Evolutionary conservation across 2,113 vertebrate genomes (phyloP).

Genomic region (Noturus placidus): DNA sequence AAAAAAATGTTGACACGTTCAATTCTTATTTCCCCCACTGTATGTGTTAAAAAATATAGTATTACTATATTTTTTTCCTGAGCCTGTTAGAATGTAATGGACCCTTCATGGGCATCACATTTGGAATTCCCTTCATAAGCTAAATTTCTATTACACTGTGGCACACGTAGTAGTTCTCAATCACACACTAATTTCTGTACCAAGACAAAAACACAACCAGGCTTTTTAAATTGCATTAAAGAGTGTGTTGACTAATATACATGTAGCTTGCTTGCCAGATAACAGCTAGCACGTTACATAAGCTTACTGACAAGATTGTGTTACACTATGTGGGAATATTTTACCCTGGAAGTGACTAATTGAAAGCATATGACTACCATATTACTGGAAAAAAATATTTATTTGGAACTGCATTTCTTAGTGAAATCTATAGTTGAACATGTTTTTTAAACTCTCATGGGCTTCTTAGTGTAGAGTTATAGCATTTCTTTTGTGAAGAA

Average conservation of each 20-base stretch:
- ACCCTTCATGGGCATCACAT: neutral
- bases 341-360: neutral
- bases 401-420: neutral
- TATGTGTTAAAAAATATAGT: neutral
- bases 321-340: neutral
- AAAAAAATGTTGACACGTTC: too few relatives aligned
- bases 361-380: neutral
- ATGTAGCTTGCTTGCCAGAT: neutral
- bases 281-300: neutral
- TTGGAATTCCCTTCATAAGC: neutral
- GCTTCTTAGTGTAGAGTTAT: neutral
- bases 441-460: neutral
- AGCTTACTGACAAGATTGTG: neutral
- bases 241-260: neutral
- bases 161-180: neutral
- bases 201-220: neutral
- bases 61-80: neutral
- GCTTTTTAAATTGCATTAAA: neutral
- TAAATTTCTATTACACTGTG: neutral
- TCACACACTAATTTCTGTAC: neutral
- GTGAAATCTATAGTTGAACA: neutral
- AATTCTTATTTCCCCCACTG: too few relatives aligned
- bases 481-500: neutral
- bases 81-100: neutral
- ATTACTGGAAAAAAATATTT: neutral